These are phyloP conservation scores for Zophobas atratus DNA, from an alignment of 1,140 invertebrate species.

Conservation along the genomic window DNA sequence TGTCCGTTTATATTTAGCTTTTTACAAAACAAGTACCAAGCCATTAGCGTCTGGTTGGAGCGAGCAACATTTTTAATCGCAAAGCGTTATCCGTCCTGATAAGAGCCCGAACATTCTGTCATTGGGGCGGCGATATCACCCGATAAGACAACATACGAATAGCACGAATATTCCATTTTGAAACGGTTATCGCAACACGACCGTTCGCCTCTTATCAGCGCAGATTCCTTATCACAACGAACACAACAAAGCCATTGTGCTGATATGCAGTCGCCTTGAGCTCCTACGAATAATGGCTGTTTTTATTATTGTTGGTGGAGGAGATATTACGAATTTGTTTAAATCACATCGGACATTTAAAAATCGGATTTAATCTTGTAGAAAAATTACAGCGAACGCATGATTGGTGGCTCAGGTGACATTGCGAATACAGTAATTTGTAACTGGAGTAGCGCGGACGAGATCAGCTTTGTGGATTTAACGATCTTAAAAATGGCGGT, in stretches of 20 bases:
- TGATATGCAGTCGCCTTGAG: conserved; percentile 56
- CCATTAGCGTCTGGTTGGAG: conserved; percentile 37
- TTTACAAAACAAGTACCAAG: conserved; percentile 37
- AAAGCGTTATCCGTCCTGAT: conserved; percentile 53
- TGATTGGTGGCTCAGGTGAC: conserved; percentile 24
- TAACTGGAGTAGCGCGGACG: conserved; percentile 19
- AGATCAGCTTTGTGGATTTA: conserved; percentile 38
- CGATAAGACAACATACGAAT: conserved; percentile 60
- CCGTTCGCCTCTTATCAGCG: conserved; percentile 63
- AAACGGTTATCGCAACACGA: conserved; percentile 63
- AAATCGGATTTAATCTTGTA: conserved; percentile 14
- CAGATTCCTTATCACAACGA: conserved; percentile 63
- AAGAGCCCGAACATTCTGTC: conserved; percentile 59
- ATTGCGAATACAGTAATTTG: conserved; percentile 22
- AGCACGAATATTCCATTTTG: conserved; percentile 66
- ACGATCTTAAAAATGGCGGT: conserved; percentile 50
- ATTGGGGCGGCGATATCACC: conserved; percentile 60
- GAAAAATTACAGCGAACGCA: conserved; percentile 6
- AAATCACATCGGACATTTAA: conserved; percentile 18
- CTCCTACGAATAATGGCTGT: conserved; percentile 49
- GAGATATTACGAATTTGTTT: conserved; percentile 34
- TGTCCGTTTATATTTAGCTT: conserved; percentile 39
- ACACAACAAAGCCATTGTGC: conserved; percentile 65
- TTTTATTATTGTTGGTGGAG: conserved; percentile 37
- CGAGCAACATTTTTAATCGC: conserved; percentile 51